Evolutionary conservation across 2,797 vertebrate species (phyloP), one percentile per base, ranked within the genome.

Genomic region (Argentina silus): DNA sequence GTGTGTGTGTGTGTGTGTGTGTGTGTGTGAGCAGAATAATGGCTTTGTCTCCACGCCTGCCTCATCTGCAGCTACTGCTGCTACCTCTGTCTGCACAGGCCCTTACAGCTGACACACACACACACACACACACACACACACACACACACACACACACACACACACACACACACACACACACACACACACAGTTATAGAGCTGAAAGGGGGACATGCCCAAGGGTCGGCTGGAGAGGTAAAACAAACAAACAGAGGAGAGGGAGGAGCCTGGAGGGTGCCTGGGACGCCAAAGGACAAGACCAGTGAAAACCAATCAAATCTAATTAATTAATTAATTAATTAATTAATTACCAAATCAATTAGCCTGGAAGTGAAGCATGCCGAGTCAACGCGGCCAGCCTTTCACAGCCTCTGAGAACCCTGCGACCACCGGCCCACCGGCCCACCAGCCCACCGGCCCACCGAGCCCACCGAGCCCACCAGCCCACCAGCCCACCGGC

Each of bases 331-430:
- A n/a, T n/a, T n/a, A n/a, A n/a, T n/a, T n/a, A n/a, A n/a, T n/a
- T n/a, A n/a, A n/a, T n/a, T n/a, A n/a, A n/a, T n/a, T n/a, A n/a
- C n/a, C n/a, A n/a, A 63, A 69, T 81, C 76, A 87, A 84, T 83
- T 82, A 79, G 69, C 43, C 60, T 17, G 55, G 27, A 55, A 71
- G 74, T 83, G 81, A 83, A 72, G 81, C 82, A 81, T 81, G 69
- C 72, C 74, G 55, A 78, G 77, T 64, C 81, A 82, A 78, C 74
- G 74, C 64, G 50, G 61, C 51, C 48, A 50, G 62, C 48, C 36
- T 78, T 72, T 69, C 66, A 56, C 80, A 69, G 53, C 47, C 60
- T 43, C 51, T 77, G 77, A 77, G 70, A 79, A 67, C 69, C 76
- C 75, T 74, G 72, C 72, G 72, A 59, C 69, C 74, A 74, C 72